Evolutionary conservation across 2,888 invertebrate genomes (phyloP).

Genomic region (Antheraea assamensis): DNA sequence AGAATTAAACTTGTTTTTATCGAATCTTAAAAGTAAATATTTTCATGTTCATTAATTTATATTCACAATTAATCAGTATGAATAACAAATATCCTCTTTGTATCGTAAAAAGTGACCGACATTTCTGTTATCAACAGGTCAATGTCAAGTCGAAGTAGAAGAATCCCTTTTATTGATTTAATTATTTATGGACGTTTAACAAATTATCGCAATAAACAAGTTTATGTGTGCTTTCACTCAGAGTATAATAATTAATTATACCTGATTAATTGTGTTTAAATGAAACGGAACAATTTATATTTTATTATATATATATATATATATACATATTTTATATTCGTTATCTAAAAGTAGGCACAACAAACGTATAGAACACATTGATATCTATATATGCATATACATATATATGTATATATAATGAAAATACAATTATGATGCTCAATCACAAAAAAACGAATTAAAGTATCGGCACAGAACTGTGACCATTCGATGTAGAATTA

Average conservation of each 20-base stretch:
- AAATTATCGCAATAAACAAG: not conserved
- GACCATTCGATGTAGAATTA: no score
- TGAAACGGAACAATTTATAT: not conserved
- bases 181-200: constrained; percentile 5
- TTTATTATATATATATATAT: not conserved
- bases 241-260: not conserved
- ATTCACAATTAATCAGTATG: not conserved
- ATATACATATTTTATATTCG: not conserved
- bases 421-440: no score
- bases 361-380: not conserved
- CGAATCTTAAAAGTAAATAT: not conserved
- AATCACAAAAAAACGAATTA: no score
- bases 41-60: not conserved
- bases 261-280: not conserved
- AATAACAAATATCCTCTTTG: not conserved
- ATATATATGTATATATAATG: no score
- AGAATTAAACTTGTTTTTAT: not conserved
- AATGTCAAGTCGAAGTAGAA: constrained; percentile 7
- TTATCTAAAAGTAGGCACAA: not conserved
- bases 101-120: constrained; percentile 8
- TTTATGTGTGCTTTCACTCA: constrained; percentile 6
- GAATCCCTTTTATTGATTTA: constrained; percentile 12
- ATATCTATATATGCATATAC: not conserved
- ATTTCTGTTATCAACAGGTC: constrained; percentile 2
- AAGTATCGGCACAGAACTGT: no score